Evolutionary conservation across 2,113 vertebrate genomes (phyloP), one percentile per base, ranked within the genome.

Genomic region (Burhinus bistriatus): DNA sequence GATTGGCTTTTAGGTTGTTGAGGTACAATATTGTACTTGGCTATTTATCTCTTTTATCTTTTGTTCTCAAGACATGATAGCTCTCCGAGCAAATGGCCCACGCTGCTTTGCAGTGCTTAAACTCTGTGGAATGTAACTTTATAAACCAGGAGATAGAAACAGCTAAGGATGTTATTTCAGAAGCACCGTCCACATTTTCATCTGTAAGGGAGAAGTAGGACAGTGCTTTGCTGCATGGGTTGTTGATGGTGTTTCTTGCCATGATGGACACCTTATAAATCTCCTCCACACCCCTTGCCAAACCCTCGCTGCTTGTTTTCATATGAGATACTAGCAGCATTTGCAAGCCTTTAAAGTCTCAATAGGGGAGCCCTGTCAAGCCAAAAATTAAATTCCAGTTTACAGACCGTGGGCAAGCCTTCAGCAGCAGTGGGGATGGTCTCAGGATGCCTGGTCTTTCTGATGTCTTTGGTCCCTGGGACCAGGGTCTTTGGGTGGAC

Each of bases 41-140:
- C 89, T 93, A 92, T 97, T 96, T 94, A 91, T 93, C 91, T 90
- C 57, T 97, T 97, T 96, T 89, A 96, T 96, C 94, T 90, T 96
- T 92, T 95, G 66, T 91, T 90, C 77, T 88, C 75, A 88, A 90
- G 93, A 95, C 70, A 82, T 73, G 89, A 91, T 87, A 90, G 89
- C 77, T 92, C 84, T 92, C 26, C 1, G 34, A 22, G 23, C 38
- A 93, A 97, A 95, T 73, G 81, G 73, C 65, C 90, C 64, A 70
- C 8, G 9, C 69, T 94, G 59, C 62, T 92, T 83, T 90, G 30
- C 81, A n/a, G 13, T 83, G 57, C 89, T 95, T 89, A 95, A 96
- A 97, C 84, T 92, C 70, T 73, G 73, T 61, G 58, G 90, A 95
- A 92, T 90, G 93, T 95, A 86, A 81, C 64, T 93, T 80, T 89